Base-by-base conservation (phyloP, 1,140 invertebrate species). In the Apis florea region DNA sequence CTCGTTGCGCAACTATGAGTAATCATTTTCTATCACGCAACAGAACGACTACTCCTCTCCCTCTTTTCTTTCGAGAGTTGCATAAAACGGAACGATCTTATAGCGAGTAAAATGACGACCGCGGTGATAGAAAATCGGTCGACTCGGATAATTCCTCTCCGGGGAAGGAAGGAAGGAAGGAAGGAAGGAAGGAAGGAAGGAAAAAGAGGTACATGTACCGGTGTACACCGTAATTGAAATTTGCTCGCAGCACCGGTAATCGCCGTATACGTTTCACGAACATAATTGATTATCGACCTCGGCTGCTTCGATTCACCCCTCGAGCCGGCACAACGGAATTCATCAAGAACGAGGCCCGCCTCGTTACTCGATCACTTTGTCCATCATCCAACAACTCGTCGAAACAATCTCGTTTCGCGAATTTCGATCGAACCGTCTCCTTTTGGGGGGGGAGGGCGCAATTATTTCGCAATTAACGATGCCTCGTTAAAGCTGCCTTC, bases 141-240 rank as follows among this genome's bases (percentile, higher is more conserved):
- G 54, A 51, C 31, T 17, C 31, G 61, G 78, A 74, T 74, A 66
- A 63, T 74, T 73, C 61, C 17, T 73, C 61, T 11, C 47, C 19
- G 31, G 21, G 21, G 78, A 66, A 51, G 19, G 61, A 67, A 73
- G 56, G 69, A 63, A 63, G 24, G 10, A 13, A 47, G 24, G 24
- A 31, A 12, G 0, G 31, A 61, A 73, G 56, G 69, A 63, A 63
- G 24, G 10, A 13, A 47, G 24, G 24, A 31, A 12, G 0, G 31
- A 61, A n/a, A n/a, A n/a, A n/a, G n/a, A n/a, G n/a, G n/a, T n/a
- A n/a, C n/a, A n/a, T n/a, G n/a, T n/a, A n/a, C n/a, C n/a, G n/a
- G 59, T 13, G 59, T 61, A 17, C 53, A 79, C 76, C 61, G 83
- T 85, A 89, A 89, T 89, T 87, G 88, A 87, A 89, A 89, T 89